Base-by-base conservation (phyloP, 2,888 invertebrate species). In the Dasypogon diadema region DNA sequence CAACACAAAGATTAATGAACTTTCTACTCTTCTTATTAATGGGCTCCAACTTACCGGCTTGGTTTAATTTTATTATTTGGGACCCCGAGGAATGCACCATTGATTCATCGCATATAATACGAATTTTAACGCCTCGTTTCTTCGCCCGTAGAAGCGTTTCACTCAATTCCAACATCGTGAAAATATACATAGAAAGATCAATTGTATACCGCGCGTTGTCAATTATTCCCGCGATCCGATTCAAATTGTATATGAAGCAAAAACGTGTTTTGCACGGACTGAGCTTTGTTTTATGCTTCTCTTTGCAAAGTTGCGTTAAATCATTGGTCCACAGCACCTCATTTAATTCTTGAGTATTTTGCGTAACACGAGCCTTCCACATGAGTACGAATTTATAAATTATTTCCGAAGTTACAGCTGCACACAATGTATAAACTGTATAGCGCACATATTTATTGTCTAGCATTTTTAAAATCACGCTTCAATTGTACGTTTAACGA, bases 21-120 rank as follows among this genome's bases (percentile, higher is more conserved):
- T n/a, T n/a, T n/a, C n/a, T n/a, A n/a, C n/a, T n/a, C n/a, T n/a
- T n/a, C n/a, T n/a, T n/a, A n/a, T n/a, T n/a, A n/a, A n/a, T n/a
- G n/a, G n/a, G n/a, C n/a, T n/a, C n/a, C n/a, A 16, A 77, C 70
- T 72, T 73, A 77, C 77, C 77, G 54, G 58, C 72, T 76, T 77
- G 55, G 70, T 70, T 58, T 30, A 77, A 37, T 5, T n/a, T 30
- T n/a, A 76, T 46, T 6, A 76, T 63, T 51, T 74, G 74, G 3
- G 77, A 77, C 10, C 72, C 74, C 21, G 48, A 60, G 24, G 74
- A 65, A 21, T 55, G 60, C 2, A 76, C 74, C 77, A 77, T 77
- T 16, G 76, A 56, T 37, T 76, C 70, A 48, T 77, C 77, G 21
- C 76, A 74, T 60, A 77, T 77, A 8, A 76, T 70, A 14, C 77